A percentile compares a stretch with the other conserved stretches of the same genome.
phyloP scores from a whole-genome alignment of 2,113 vertebrate genomes.

The Caracal caracal region DNA sequence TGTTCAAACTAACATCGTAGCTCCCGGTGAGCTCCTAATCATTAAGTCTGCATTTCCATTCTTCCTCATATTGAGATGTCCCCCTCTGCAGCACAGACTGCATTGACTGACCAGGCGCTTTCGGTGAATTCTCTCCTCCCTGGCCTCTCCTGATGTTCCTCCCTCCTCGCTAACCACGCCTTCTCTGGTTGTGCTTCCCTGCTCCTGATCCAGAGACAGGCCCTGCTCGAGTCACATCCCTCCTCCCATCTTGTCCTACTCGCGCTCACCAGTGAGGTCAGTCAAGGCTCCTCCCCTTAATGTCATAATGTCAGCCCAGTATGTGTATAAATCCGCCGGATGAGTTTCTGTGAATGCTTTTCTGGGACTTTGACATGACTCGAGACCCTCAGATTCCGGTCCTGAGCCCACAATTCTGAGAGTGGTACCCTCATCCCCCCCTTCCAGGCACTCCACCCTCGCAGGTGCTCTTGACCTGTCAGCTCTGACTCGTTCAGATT shows the following conservation, averaged over 20 bases:
- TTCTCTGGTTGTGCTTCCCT: accelerated
- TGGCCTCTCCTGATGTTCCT: not conserved
- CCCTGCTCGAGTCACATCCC: not conserved
- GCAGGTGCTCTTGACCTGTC: not conserved
- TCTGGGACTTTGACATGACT: not conserved
- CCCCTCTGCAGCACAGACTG: too few relatives aligned
- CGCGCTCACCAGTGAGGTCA: not conserved
- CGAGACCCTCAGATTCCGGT: not conserved
- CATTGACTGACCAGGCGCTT: not conserved
- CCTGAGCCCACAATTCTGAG: not conserved
- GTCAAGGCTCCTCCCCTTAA: not conserved
- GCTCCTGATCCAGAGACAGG: accelerated
- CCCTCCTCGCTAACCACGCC: accelerated
- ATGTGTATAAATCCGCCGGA: not conserved
- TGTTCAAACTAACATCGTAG: not conserved
- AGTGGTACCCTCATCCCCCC: not conserved
- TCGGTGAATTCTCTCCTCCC: not conserved
- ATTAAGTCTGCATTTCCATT: not conserved
- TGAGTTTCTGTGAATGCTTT: not conserved
- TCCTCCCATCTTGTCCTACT: not conserved
- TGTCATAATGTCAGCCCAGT: not conserved
- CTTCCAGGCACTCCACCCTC: not conserved
- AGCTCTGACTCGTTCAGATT: not conserved
- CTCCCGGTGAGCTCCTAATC: not conserved
- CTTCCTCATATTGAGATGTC: not conserved